phyloP scores from a whole-genome alignment of 2,113 vertebrate genomes.

The Eulacestoma nigropectus region DNA sequence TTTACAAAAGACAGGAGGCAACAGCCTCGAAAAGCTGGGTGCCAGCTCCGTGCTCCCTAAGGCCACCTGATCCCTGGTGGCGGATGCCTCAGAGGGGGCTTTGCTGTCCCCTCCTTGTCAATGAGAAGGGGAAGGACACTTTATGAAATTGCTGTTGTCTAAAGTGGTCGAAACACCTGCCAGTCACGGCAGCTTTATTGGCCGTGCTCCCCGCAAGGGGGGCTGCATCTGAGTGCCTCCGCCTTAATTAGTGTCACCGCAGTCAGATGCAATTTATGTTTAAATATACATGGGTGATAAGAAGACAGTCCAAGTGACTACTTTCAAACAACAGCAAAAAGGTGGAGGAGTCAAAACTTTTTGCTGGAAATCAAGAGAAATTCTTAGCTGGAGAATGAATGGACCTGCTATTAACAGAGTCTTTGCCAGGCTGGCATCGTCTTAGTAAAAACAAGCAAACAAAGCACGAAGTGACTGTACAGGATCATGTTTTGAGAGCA shows the following conservation, averaged over 20 bases:
- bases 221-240: slow-evolving; percentile 63
- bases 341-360: slow-evolving; percentile 30
- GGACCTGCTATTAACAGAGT: not conserved
- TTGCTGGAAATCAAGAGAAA: not conserved
- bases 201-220: slow-evolving; percentile 31
- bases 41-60: accelerated
- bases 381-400: not conserved
- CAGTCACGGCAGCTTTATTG: slow-evolving; percentile 64
- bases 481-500: not conserved
- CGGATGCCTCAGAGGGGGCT: not conserved
- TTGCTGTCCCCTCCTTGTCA: not conserved
- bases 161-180: slow-evolving; percentile 51
- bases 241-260: slow-evolving; percentile 62
- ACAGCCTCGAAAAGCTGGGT: not conserved
- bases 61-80: not conserved
- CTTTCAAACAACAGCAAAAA: slow-evolving; percentile 46
- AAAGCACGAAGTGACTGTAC: not conserved
- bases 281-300: slow-evolving; percentile 58
- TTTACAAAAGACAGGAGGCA: not conserved
- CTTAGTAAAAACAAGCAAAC: not conserved
- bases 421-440: accelerated
- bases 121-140: slow-evolving; percentile 6
- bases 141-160: slow-evolving; percentile 57
- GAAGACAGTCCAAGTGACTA: slow-evolving; percentile 52
- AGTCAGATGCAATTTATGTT: slow-evolving; percentile 73